These are phyloP conservation scores for Rugalucina vietnamica DNA, from an alignment of 2,888 invertebrate genomes.

Conservation along the genomic window DNA sequence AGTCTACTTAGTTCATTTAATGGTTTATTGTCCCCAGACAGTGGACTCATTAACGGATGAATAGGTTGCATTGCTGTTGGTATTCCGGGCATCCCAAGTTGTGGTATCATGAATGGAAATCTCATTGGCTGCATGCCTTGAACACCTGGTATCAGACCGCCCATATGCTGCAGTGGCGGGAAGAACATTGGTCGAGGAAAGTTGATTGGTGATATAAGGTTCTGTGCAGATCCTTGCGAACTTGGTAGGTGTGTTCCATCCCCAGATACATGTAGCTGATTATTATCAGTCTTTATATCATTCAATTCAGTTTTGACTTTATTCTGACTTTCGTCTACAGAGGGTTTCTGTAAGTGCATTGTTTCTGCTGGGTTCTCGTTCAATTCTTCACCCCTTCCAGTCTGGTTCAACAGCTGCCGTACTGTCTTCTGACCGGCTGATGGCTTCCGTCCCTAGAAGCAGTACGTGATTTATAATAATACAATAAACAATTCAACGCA, in stretches of 20 bases:
- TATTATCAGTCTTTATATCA: not conserved
- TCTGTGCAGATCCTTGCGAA: not conserved
- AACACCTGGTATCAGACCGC: conserved; percentile 35
- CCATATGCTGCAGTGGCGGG: conserved; percentile 62
- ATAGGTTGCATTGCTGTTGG: conserved; percentile 41
- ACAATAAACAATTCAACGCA: too few relatives aligned
- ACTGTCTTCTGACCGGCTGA: conserved; percentile 62
- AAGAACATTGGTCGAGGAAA: conserved; percentile 62
- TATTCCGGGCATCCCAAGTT: conserved; percentile 51
- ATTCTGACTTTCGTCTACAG: not conserved
- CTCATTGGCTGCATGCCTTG: conserved; percentile 43
- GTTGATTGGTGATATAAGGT: conserved; percentile 40
- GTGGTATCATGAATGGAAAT: conserved; percentile 61
- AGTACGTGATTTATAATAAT: too few relatives aligned
- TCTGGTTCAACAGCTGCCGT: conserved; percentile 54
- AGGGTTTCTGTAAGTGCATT: not conserved
- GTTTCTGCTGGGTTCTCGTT: not conserved
- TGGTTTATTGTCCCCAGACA: conserved; percentile 38
- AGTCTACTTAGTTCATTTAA: conserved; percentile 40
- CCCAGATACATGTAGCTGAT: not conserved
- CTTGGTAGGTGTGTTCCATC: not conserved
- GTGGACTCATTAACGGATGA: conserved; percentile 17
- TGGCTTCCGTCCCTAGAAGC: conserved; percentile 55
- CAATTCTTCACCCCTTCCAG: conserved; percentile 26
- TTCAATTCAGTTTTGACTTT: not conserved